Evolutionary conservation across 2,113 vertebrate genomes (phyloP).

Genomic region (Rhodinocichla rosea): DNA sequence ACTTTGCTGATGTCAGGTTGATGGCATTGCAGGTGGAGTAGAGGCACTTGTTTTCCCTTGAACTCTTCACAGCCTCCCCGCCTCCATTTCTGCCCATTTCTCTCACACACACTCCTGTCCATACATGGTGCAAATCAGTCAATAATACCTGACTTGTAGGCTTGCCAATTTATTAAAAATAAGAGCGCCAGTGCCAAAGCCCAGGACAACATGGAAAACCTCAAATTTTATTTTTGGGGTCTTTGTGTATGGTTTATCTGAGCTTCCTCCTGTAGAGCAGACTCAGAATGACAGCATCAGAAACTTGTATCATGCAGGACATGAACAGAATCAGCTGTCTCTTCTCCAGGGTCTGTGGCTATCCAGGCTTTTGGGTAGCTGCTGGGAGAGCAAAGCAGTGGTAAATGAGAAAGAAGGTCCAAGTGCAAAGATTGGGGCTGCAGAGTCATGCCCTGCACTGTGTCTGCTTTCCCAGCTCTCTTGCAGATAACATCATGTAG

Average conservation of each 20-base stretch:
- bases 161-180: not conserved
- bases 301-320: not conserved
- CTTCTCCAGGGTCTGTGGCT: not conserved
- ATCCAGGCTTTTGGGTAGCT: not conserved
- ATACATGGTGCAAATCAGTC: not conserved
- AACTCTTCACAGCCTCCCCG: not conserved
- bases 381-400: not conserved
- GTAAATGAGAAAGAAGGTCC: not conserved
- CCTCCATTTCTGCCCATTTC: not conserved
- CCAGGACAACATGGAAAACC: not conserved
- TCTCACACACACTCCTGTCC: not conserved
- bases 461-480: not conserved
- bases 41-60: not conserved
- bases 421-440: not conserved
- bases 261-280: not conserved
- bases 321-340: not conserved
- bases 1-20: not conserved
- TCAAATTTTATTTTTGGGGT: not conserved
- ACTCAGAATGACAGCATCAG: not conserved
- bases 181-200: not conserved
- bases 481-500: not conserved
- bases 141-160: not conserved
- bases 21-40: fast-evolving
- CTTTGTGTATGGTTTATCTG: not conserved
- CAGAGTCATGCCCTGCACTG: fast-evolving